Evolutionary conservation across 1,140 invertebrate species (phyloP).

Genomic region (Drosophila elegans): DNA sequence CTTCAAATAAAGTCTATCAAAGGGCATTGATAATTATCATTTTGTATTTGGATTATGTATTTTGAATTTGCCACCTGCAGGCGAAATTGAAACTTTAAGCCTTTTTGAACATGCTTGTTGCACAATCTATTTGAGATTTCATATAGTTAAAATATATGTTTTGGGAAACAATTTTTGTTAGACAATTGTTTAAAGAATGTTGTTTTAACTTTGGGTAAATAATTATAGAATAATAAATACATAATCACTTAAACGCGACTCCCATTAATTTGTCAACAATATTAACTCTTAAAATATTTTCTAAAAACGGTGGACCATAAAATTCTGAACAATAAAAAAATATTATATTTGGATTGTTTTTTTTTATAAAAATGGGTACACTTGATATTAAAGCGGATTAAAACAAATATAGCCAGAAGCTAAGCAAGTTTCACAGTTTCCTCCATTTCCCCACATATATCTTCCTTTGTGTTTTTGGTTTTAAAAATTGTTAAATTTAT

Average conservation of each 20-base stretch:
- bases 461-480: conserved; percentile 5
- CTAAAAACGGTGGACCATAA: no score
- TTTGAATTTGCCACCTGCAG: neutral
- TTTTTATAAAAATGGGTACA: no score
- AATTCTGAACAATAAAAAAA: no score
- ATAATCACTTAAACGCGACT: no score
- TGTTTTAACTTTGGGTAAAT: no score
- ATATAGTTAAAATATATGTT: neutral
- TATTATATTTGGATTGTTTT: no score
- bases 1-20: conserved; percentile 16
- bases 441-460: neutral
- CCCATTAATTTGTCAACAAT: no score
- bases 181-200: no score
- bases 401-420: no score
- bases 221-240: no score
- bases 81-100: conserved; percentile 2
- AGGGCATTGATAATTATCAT: conserved; percentile 45
- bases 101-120: neutral
- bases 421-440: neutral
- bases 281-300: no score
- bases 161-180: neutral
- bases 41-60: conserved; percentile 13
- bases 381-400: no score
- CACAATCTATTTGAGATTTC: neutral
- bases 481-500: conserved; percentile 11